Conservation (phyloP, 2,113 vertebrate species). For the Amazona guildingii region DNA sequence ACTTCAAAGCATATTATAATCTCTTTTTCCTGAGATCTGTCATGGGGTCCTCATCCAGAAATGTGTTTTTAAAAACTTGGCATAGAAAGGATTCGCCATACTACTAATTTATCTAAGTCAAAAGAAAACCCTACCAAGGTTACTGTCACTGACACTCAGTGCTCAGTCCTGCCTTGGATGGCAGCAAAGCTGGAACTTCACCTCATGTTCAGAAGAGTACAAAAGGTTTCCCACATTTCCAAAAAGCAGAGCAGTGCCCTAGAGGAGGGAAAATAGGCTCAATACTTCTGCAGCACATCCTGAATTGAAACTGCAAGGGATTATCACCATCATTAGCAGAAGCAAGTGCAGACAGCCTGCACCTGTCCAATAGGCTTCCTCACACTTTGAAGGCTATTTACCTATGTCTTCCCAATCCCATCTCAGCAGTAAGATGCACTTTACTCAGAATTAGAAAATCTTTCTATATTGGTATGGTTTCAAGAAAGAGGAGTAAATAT, state of each 20-base stretch:
- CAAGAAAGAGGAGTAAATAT: background rate
- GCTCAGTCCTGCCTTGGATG: background rate
- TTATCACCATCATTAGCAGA: background rate
- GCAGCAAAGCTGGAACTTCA: background rate
- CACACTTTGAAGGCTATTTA: background rate
- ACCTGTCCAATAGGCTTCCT: background rate
- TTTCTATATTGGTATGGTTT: background rate
- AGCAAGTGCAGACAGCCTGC: background rate
- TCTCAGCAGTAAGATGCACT: background rate
- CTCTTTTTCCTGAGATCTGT: background rate
- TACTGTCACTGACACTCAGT: background rate
- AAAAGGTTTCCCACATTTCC: background rate
- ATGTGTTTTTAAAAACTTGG: background rate
- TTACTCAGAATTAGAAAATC: background rate
- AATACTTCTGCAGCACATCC: background rate
- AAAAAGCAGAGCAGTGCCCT: background rate
- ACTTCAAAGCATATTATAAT: background rate
- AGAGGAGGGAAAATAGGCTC: background rate
- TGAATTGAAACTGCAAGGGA: background rate
- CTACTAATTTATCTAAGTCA: background rate
- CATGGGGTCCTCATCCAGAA: background rate
- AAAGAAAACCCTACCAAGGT: background rate
- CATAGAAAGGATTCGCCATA: background rate
- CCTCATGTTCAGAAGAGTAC: background rate
- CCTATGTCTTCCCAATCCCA: background rate